phyloP scores from a whole-genome alignment of 2,888 invertebrate genomes.

The Xylophagus ater region DNA sequence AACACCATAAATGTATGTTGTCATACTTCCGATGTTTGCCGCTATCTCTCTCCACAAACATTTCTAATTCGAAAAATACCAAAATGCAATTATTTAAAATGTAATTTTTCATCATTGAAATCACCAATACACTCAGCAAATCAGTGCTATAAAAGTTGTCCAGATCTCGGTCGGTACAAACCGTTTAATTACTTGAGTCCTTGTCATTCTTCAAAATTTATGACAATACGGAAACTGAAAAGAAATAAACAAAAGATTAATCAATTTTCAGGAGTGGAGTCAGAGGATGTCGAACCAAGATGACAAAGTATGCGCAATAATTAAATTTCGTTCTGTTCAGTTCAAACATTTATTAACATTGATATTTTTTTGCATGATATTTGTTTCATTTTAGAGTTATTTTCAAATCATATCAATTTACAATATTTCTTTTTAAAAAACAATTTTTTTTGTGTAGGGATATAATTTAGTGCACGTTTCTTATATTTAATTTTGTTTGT shows the following conservation, averaged over 20 bases:
- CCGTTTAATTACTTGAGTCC: conserved; percentile 11
- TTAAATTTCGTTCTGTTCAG: neutral
- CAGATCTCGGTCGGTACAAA: conserved; percentile 25
- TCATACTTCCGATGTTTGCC: too few species aligned
- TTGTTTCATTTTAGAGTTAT: neutral
- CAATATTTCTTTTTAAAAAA: too few species aligned
- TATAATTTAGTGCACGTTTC: neutral
- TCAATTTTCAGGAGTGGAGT: neutral
- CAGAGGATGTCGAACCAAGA: conserved; percentile 17
- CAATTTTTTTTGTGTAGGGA: neutral
- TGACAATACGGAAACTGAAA: conserved; percentile 19
- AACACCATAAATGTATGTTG: too few species aligned
- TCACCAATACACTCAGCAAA: conserved; percentile 1
- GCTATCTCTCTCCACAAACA: too few species aligned
- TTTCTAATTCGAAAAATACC: too few species aligned
- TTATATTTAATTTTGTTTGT: neutral
- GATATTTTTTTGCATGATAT: neutral
- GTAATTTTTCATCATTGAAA: too few species aligned
- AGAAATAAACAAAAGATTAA: conserved; percentile 16
- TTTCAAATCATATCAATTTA: neutral
- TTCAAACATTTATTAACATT: neutral
- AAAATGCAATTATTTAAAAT: too few species aligned
- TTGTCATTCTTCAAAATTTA: conserved; percentile 16
- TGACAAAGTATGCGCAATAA: conserved; percentile 20
- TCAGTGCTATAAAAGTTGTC: conserved; percentile 31